Conservation (phyloP, 2,113 vertebrate species). For the Erpornis zantholeuca region DNA sequence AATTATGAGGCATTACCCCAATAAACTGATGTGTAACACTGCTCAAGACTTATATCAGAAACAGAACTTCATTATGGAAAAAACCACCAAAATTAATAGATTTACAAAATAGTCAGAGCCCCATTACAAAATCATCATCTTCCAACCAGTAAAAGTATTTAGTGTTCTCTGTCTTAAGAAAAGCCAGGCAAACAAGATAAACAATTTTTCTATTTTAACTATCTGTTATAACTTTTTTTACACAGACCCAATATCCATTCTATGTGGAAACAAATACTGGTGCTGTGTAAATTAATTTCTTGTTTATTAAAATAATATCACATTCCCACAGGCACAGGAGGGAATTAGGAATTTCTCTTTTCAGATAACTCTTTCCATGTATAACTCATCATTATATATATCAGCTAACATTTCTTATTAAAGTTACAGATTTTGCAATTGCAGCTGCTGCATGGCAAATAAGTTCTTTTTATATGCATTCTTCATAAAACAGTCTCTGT, state of each 20-base stretch:
- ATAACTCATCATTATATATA: constrained; percentile 2
- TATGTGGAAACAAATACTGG: neutral
- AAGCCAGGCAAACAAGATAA: neutral
- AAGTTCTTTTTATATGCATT: neutral
- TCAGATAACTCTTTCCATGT: neutral
- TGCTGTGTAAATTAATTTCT: neutral
- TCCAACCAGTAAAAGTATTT: neutral
- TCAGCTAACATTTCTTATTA: neutral
- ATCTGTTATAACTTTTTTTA: neutral
- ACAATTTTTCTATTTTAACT: neutral
- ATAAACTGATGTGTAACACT: neutral
- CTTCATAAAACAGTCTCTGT: neutral
- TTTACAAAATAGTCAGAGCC: neutral
- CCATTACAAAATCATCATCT: neutral
- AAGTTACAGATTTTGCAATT: neutral
- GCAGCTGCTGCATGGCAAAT: neutral
- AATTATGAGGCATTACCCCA: neutral
- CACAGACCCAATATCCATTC: neutral
- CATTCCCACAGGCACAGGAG: neutral
- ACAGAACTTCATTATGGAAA: neutral
- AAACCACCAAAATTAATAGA: neutral
- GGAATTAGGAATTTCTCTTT: neutral
- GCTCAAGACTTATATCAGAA: neutral
- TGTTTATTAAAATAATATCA: constrained; percentile 22
- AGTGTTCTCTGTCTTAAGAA: neutral